Evolutionary conservation across 2,888 invertebrate genomes (phyloP).

Genomic region (Melanophora roralis): DNA sequence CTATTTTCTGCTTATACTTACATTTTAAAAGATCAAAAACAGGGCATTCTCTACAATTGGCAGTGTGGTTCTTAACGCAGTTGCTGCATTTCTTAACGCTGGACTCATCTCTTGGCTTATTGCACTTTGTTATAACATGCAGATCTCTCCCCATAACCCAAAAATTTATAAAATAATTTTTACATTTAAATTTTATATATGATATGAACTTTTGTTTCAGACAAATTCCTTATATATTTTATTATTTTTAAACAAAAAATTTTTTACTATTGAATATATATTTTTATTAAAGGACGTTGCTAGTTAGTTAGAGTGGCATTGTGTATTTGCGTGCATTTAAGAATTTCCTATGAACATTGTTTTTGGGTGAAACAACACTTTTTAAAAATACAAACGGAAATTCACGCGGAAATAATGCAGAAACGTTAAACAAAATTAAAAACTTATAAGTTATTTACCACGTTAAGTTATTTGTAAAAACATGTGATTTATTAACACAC

Average conservation of each 20-base stretch:
- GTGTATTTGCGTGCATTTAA: background rate
- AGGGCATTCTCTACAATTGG: too few relatives aligned
- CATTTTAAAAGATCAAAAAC: too few relatives aligned
- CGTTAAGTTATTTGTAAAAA: background rate
- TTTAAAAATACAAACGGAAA: constrained; percentile 68
- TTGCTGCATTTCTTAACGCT: too few relatives aligned
- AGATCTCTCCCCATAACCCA: too few relatives aligned
- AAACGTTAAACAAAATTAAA: constrained; percentile 60
- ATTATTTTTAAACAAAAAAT: background rate
- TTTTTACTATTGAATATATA: background rate
- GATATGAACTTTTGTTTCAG: too few relatives aligned
- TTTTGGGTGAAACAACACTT: constrained; percentile 42
- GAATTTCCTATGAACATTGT: background rate
- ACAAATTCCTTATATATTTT: too few relatives aligned
- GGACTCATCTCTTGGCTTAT: too few relatives aligned
- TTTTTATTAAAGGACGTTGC: background rate
- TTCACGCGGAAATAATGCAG: constrained; percentile 73
- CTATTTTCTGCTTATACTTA: too few relatives aligned
- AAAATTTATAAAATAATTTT: too few relatives aligned
- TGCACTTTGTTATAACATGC: too few relatives aligned
- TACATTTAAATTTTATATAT: too few relatives aligned
- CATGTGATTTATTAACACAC: background rate
- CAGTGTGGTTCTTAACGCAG: too few relatives aligned
- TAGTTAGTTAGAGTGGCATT: background rate
- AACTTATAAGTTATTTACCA: constrained; percentile 25